Conservation (phyloP, 2,113 vertebrate genomes). For the Grus americana region DNA sequence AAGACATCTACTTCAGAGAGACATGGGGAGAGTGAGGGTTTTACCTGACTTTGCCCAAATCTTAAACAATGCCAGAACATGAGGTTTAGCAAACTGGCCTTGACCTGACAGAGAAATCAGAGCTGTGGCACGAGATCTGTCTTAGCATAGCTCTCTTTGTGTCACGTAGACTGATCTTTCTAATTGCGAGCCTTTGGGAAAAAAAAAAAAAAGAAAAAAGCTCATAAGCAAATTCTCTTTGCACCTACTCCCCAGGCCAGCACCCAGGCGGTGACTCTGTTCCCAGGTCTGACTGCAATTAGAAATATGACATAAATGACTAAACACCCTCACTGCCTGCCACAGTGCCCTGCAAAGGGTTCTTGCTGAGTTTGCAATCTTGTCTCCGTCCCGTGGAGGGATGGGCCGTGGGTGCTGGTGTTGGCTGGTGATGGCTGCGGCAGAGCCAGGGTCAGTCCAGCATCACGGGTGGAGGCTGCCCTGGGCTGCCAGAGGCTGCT, state of each 20-base stretch:
- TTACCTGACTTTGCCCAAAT: conserved; percentile 3
- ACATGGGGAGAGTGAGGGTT: neutral
- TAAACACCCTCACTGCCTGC: neutral
- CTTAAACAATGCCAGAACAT: neutral
- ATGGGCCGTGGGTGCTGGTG: neutral
- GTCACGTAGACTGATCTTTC: neutral
- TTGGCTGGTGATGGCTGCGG: neutral
- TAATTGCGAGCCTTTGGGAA: neutral
- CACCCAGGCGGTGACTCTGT: neutral
- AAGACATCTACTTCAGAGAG: neutral
- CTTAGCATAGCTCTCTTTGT: neutral
- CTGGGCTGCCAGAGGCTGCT: neutral
- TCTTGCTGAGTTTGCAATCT: neutral
- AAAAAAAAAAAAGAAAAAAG: neutral
- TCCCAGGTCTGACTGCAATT: neutral
- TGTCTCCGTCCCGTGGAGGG: accelerated
- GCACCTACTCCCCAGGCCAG: neutral
- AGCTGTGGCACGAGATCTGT: neutral
- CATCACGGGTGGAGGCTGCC: accelerated
- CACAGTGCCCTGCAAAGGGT: neutral
- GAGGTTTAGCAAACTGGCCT: neutral
- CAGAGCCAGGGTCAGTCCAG: neutral
- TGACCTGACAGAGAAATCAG: neutral
- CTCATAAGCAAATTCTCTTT: neutral
- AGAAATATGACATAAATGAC: neutral